Percentiles rank a stretch among this genome's conserved stretches.
Evolutionary conservation across 2,888 invertebrate genomes (phyloP).

Genomic region (Clepsis dumicolana): DNA sequence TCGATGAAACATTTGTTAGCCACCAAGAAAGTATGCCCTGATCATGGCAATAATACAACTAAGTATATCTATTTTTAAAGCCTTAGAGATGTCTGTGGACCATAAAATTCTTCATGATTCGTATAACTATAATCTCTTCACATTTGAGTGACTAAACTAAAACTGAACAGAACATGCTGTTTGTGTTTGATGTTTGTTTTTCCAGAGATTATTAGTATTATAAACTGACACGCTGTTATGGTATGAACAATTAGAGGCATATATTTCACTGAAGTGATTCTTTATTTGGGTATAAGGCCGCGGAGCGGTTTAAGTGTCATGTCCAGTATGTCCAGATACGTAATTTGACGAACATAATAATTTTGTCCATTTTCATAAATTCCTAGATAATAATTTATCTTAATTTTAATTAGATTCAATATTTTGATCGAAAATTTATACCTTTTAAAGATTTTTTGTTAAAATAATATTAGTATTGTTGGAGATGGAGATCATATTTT

Average conservation of each 20-base stretch:
- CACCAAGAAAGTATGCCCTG: too few relatives aligned
- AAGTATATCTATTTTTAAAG: too few relatives aligned
- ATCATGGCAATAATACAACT: too few relatives aligned
- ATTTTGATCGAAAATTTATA: too few relatives aligned
- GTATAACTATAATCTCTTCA: background rate
- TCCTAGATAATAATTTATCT: too few relatives aligned
- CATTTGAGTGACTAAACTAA: background rate
- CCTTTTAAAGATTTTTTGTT: too few relatives aligned
- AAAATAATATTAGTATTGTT: too few relatives aligned
- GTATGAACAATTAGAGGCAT: background rate
- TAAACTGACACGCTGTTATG: background rate
- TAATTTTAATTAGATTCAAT: too few relatives aligned
- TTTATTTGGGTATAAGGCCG: background rate
- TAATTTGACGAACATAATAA: slow-evolving; percentile 5
- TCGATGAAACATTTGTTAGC: too few relatives aligned
- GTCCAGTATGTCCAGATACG: background rate
- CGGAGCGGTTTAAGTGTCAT: background rate
- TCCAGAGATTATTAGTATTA: background rate
- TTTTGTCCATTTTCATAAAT: background rate
- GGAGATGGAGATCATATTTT: too few relatives aligned
- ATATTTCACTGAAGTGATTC: background rate
- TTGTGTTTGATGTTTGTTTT: background rate
- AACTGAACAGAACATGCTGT: too few relatives aligned
- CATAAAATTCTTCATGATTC: background rate
- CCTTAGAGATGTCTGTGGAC: too few relatives aligned